These are phyloP conservation scores for Oryzias sinensis DNA, from an alignment of 2,797 vertebrate genomes.

Conservation along the genomic window DNA sequence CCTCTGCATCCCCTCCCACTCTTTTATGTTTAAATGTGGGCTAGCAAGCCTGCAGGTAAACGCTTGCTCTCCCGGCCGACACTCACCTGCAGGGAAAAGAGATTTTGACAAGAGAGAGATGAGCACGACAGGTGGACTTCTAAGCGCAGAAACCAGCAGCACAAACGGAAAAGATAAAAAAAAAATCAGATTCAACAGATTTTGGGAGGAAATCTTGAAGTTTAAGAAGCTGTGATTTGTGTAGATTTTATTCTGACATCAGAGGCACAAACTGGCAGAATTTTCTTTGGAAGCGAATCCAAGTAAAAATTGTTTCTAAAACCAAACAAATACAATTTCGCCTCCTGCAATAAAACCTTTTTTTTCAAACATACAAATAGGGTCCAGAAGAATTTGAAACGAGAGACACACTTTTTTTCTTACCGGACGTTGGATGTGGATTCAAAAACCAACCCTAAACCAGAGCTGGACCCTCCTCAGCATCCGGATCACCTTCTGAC, in stretches of 20 bases:
- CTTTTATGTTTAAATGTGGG: constrained; percentile 80
- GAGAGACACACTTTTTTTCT: neutral
- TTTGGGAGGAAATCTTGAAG: neutral
- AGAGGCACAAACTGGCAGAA: too few species aligned
- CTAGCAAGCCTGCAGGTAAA: constrained; percentile 46
- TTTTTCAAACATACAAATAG: too few species aligned
- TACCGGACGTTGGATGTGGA: neutral
- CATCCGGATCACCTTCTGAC: constrained; percentile 6
- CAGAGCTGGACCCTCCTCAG: neutral
- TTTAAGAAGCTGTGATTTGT: too few species aligned
- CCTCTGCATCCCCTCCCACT: constrained; percentile 61
- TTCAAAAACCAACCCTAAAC: constrained; percentile 1
- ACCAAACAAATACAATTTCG: too few species aligned
- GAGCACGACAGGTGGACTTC: constrained; percentile 13
- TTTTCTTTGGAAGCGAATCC: too few species aligned
- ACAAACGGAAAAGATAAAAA: too few species aligned
- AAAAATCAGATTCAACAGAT: neutral
- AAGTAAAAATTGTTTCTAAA: too few species aligned
- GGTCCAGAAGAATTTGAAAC: neutral
- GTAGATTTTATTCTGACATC: too few species aligned
- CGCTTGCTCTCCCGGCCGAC: constrained; percentile 26
- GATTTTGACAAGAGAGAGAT: neutral
- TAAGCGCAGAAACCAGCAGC: neutral
- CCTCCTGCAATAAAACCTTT: too few species aligned
- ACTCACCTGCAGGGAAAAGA: constrained; percentile 33